Conservation (phyloP, 2,797 vertebrate genomes). For the Sebastes cheni region DNA sequence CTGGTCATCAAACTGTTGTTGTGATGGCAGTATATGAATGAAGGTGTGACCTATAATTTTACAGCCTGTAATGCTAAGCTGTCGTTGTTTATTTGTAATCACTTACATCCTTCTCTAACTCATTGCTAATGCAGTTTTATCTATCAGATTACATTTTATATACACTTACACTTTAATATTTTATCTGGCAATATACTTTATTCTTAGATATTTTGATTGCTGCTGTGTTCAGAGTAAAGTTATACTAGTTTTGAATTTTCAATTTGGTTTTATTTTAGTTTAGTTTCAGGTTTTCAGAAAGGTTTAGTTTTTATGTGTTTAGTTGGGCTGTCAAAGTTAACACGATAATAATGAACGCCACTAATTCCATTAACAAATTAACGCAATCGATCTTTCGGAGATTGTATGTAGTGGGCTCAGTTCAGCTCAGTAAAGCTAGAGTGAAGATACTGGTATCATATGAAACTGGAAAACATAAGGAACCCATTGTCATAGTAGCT, state of each 20-base stretch:
- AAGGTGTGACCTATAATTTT: neutral
- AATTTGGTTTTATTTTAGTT: no score
- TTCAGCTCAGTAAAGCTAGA: no score
- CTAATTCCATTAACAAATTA: no score
- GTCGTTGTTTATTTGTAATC: neutral
- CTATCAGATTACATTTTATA: neutral
- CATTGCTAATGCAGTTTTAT: neutral
- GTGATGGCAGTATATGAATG: neutral
- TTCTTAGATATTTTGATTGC: neutral
- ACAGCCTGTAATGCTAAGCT: neutral
- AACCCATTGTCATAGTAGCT: no score
- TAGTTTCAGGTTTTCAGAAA: no score
- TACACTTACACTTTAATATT: neutral
- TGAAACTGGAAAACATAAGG: no score
- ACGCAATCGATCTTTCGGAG: no score
- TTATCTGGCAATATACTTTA: neutral
- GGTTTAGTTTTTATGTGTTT: no score
- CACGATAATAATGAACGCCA: no score
- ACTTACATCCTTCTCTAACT: neutral
- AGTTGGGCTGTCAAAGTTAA: no score
- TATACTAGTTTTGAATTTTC: no score
- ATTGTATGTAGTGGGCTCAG: rapidly evolving
- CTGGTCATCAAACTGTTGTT: neutral
- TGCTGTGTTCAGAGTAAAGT: neutral
- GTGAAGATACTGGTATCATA: no score